Percentiles rank a stretch among this genome's conserved stretches.
Conservation (phyloP, 2,888 invertebrate species). For the Rhagophthalmus giganteus region DNA sequence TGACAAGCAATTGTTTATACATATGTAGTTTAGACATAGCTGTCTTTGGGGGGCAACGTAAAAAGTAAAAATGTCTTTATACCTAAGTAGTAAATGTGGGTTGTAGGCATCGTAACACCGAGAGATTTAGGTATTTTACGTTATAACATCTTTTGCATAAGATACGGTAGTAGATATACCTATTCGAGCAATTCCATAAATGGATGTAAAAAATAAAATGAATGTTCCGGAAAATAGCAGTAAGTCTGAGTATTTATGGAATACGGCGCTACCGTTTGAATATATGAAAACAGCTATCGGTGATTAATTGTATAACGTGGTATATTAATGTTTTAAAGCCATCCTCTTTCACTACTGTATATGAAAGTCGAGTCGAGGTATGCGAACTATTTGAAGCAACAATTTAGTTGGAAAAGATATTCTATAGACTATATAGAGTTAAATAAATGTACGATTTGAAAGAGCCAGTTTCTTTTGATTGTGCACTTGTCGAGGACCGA, state of each 20-base stretch:
- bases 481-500: background rate
- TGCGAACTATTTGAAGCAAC: conserved; percentile 34
- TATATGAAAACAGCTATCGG: conserved; percentile 27
- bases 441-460: too few relatives aligned
- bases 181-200: conserved; percentile 11
- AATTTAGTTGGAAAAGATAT: conserved; percentile 29
- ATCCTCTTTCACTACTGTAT: conserved; percentile 36
- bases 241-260: conserved; percentile 33
- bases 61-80: too few relatives aligned
- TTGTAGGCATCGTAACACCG: too few relatives aligned
- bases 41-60: too few relatives aligned
- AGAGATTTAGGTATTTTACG: too few relatives aligned
- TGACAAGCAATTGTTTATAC: too few relatives aligned
- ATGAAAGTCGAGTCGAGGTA: conserved; percentile 34
- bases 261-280: conserved; percentile 38
- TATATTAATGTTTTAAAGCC: conserved; percentile 37
- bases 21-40: too few relatives aligned
- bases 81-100: too few relatives aligned
- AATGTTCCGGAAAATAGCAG: conserved; percentile 20
- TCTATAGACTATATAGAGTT: conserved; percentile 2
- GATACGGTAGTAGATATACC: conserved; percentile 9
- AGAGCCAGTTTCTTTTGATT: background rate
- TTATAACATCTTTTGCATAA: too few relatives aligned
- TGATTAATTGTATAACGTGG: conserved; percentile 36
- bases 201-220: conserved; percentile 10